Evolutionary conservation across 2,113 vertebrate species (phyloP), one percentile per base, ranked within the genome.

Genomic region (Microtus ochrogaster): DNA sequence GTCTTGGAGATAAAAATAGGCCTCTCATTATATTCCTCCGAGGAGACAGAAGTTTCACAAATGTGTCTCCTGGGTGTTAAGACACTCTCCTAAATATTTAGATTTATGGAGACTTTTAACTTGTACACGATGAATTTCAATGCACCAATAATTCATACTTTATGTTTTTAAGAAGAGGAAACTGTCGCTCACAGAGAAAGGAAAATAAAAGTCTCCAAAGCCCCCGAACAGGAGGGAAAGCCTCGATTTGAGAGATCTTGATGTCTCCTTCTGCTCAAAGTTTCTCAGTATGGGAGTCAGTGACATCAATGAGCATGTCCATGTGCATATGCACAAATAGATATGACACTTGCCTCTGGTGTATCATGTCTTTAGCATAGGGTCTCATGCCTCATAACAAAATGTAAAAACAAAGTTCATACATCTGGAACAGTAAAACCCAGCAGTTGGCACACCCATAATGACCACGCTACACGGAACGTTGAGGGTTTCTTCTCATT

Each of bases 21-120:
- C 90, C n/a, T 52, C 55, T 74, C 66, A 72, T 10, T 47, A 41
- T 22, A 16, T 30, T 82, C 68, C n/a, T 89, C 39, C 78, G 87
- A 96, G 66, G 83, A 86, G 6, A 52, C 26, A 55, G 66, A 86
- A 82, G 19, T 44, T 95, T 89, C 65, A 77, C 73, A 94, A 87
- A 22, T 3, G 8, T 84, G 16, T 89, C 17, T 74, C 55, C 58
- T 68, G 2, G 11, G 7, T 81, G 16, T 41, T 33, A 84, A 82
- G 63, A 4, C 3, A 58, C n/a, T 19, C 36, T 61, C 44, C 1
- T 47, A 39, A 65, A 24, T 90, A 3, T 82, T 91, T 95, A 81
- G 12, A 30, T 85, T 28, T 55, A 30, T n/a, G 33, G 24, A 89
- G 8, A 10, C 11, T 24, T 94, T 93, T 68, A 61, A 70, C 55